Base-by-base conservation (phyloP, 2,797 vertebrate genomes). In the Astyanax mexicanus region DNA sequence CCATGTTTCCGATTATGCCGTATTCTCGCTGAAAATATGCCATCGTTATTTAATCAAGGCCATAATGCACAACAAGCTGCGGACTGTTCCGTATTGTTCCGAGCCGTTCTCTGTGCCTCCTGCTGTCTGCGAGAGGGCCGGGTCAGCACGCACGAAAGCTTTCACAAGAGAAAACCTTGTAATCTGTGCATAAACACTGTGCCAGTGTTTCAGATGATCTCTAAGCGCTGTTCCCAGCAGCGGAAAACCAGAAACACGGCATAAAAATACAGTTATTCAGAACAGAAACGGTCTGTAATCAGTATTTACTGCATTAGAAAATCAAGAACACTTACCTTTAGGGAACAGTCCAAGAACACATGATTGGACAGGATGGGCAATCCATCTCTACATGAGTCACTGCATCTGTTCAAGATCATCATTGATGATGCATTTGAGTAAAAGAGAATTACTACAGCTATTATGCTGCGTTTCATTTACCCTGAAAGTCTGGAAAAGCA, bases 1-100 rank as follows among this genome's bases (percentile, higher is more conserved):
- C 57, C 47, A 45, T 79, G 69, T 61, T 73, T 66, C 69, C 21
- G 38, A 79, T 82, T 79, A 66, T 52, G 38, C 32, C 27, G 25
- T 49, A 21, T 49, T 82, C 68, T 35, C 49, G 17, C 47, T 45
- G 37, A 29, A 60, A 68, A 68, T 57, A 61, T 60, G 51, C 44
- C 23, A 40, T 74, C 37, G 76, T 76, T 76, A 79, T 77, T 82
- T 72, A 77, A 82, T 82, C 57, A 77, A 70, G 70, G 49, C 40
- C 58, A 65, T 65, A 47, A 72, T 32, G 19, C 69, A 58, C 29
- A 66, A 47, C 55, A 40, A 58, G 54, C 47, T 27, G 51, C 49
- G 42, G 51, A 6, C 55, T 35, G 21, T 57, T 25, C 37, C 27
- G 62, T 51, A 74, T 64, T 62, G 77, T 74, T 55, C 42, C 19